Conservation (phyloP, 2,797 vertebrate species). For the Gymnodraco acuticeps region DNA sequence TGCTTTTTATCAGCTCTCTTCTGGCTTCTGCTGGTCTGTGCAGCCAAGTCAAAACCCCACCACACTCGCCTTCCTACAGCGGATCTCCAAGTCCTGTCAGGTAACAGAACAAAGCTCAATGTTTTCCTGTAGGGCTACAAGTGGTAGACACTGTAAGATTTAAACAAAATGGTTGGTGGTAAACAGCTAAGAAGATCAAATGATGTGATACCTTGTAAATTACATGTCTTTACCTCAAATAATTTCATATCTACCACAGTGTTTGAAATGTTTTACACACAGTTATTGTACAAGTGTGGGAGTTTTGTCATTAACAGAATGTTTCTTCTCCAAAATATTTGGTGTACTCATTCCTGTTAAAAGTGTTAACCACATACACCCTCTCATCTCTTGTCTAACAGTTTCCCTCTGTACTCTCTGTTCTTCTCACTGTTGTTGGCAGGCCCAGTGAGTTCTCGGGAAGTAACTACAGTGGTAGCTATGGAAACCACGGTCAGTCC, state of each 20-base stretch:
- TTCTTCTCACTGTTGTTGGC: conserved; percentile 68
- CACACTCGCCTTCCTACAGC: conserved; percentile 91
- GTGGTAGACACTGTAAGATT: background rate
- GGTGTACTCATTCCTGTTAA: conserved; percentile 8
- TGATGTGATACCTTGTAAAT: background rate
- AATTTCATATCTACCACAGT: background rate
- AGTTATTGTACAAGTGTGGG: background rate
- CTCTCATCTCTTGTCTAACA: conserved; percentile 31
- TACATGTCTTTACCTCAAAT: background rate
- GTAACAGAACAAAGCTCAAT: conserved; percentile 74
- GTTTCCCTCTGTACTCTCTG: conserved; percentile 34
- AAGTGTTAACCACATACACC: conserved; percentile 6
- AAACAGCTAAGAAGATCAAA: background rate
- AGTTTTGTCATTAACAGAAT: background rate
- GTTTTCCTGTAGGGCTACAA: background rate
- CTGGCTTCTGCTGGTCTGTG: conserved; percentile 89
- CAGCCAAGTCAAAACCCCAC: conserved; percentile 90
- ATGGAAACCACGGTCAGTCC: conserved; percentile 87
- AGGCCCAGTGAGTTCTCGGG: conserved; percentile 86
- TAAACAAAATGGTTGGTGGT: background rate
- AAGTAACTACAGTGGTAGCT: conserved; percentile 80
- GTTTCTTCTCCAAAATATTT: conserved; percentile 11
- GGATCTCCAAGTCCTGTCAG: conserved; percentile 89
- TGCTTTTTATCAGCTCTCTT: conserved; percentile 86
- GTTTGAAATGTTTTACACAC: conserved; percentile 1